Conservation (phyloP, 2,113 vertebrate species). For the Archocentrus centrarchus region DNA sequence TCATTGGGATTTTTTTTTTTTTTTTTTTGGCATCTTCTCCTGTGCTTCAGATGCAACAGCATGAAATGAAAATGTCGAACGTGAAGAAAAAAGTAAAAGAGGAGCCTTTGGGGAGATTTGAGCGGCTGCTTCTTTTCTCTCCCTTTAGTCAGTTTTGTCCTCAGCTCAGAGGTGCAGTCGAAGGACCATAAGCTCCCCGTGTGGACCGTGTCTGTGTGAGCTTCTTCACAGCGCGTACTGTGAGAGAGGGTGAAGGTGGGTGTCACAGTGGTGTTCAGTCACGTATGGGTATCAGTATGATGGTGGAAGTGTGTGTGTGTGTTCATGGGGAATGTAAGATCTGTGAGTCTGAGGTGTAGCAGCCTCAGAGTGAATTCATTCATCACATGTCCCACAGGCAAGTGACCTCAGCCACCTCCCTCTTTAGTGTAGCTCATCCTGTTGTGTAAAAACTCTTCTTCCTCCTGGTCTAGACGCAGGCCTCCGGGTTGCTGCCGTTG, state of each 20-base stretch:
- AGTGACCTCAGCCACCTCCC: background rate
- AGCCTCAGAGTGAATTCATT: constrained; percentile 54
- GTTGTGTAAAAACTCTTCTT: background rate
- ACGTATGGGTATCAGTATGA: constrained; percentile 17
- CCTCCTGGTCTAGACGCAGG: constrained; percentile 84
- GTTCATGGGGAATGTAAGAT: constrained; percentile 7
- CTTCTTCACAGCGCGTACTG: constrained; percentile 34
- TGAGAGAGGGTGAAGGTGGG: constrained; percentile 3
- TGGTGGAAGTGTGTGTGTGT: constrained; percentile 13
- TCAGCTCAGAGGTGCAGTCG: constrained; percentile 17
- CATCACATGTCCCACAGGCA: background rate
- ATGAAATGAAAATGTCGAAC: background rate
- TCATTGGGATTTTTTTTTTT: background rate
- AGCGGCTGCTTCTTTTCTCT: constrained; percentile 11
- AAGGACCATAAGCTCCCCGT: background rate
- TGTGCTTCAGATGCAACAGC: background rate
- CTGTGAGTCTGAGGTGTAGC: background rate
- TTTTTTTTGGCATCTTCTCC: background rate
- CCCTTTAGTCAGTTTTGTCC: constrained; percentile 16
- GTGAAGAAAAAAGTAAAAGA: constrained; percentile 8
- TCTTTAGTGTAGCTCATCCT: background rate
- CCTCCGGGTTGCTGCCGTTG: constrained; percentile 85
- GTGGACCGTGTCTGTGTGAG: constrained; percentile 4
- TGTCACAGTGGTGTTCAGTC: constrained; percentile 54
- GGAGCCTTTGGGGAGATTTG: background rate